Base-by-base conservation (phyloP, 2,888 invertebrate species). In the Chouioia cunea region DNA sequence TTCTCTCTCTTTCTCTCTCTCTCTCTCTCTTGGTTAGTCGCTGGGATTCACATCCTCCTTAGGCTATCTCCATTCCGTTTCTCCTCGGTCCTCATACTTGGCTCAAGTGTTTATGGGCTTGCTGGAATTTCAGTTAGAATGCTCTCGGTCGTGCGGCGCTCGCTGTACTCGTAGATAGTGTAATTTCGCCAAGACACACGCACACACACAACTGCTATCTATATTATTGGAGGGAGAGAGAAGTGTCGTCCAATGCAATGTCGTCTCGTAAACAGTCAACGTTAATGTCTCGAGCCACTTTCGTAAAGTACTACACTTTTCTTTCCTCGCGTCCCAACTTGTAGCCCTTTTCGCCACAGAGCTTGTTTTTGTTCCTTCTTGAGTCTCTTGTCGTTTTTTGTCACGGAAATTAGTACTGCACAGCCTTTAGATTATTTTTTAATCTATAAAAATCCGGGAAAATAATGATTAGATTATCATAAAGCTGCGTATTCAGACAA, bases 261-360 rank as follows among this genome's bases (percentile, higher is more conserved):
- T 66, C 70, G 76, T 63, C 77, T 77, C 79, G 77, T 81, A 82
- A 83, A 83, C 77, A 80, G 78, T 74, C 75, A 36, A 60, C 65
- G 77, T 76, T 82, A 82, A 83, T 80, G 81, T 77, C 75, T 76
- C 60, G 63, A 76, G 73, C 76, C 77, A 80, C 80, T 79, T 77
- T 78, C 60, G 75, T 71, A 43, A 50, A 59, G 70, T n/a, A n/a
- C n/a, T n/a, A 64, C 52, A 47, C 43, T 27, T 56, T 23, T 22
- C 43, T 62, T 36, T 44, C n/a, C 23, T 27, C 36, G 36, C 36
- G 36, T 36, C 36, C 10, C 36, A 12, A 36, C 36, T 36, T 36
- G 36, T 36, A 36, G 12, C 36, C 36, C 36, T n/a, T n/a, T n/a
- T n/a, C n/a, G n/a, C n/a, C n/a, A n/a, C n/a, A n/a, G n/a, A n/a